Percentiles rank a stretch among this genome's conserved stretches.
Evolutionary conservation across 2,113 vertebrate genomes (phyloP).

Genomic region (Poeciliopsis retropinna): DNA sequence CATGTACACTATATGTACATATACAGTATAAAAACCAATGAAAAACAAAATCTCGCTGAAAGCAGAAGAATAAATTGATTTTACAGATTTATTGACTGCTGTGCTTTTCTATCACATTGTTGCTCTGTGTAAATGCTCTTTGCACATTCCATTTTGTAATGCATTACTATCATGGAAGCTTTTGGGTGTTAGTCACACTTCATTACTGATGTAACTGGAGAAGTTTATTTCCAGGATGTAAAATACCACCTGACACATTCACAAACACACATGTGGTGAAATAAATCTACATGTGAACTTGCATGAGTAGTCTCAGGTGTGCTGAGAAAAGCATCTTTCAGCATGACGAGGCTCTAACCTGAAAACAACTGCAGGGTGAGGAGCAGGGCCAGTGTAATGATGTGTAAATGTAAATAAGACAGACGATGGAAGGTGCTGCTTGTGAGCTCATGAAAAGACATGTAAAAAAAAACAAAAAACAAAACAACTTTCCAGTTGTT

Average conservation of each 20-base stretch:
- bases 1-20: no score
- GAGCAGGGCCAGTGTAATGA: background rate
- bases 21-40: no score
- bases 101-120: no score
- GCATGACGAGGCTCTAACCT: constrained; percentile 9
- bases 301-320: constrained; percentile 46
- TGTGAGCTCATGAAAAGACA: constrained; percentile 41
- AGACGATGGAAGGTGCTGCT: background rate
- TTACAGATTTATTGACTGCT: no score
- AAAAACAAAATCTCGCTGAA: no score
- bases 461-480: no score
- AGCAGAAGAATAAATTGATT: no score
- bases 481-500: constrained; percentile 10
- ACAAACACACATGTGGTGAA: constrained; percentile 1
- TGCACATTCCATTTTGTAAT: no score
- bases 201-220: constrained; percentile 55
- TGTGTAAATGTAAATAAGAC: background rate
- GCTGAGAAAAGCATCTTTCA: constrained; percentile 60
- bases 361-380: constrained; percentile 2
- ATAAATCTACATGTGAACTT: constrained; percentile 7
- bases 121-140: no score
- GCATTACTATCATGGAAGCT: no score
- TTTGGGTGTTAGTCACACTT: no score
- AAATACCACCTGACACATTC: background rate
- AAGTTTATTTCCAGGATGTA: constrained; percentile 36